Evolutionary conservation across 1,140 invertebrate species (phyloP).

Genomic region (Procambarus clarkii): DNA sequence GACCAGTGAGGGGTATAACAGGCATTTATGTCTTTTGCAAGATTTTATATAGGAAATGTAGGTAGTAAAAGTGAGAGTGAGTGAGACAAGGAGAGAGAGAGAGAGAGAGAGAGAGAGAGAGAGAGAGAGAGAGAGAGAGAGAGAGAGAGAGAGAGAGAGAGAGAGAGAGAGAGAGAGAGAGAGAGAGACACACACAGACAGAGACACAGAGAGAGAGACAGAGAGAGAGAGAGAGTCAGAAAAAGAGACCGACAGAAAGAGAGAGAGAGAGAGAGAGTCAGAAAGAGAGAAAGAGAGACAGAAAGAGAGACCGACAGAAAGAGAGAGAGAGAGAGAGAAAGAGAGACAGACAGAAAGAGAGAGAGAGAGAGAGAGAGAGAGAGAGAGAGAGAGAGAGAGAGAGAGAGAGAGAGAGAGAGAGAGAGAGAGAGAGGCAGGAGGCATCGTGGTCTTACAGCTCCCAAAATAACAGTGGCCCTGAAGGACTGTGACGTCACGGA

Average conservation of each 20-base stretch:
- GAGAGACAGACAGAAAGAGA: not conserved
- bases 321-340: not conserved
- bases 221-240: not conserved
- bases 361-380: not conserved
- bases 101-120: not conserved
- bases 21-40: no score
- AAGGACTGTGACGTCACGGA: slow-evolving; percentile 7
- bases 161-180: not conserved
- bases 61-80: not conserved
- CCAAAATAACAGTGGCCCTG: not conserved
- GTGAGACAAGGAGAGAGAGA: not conserved
- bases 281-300: not conserved
- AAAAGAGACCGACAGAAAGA: not conserved
- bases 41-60: no score
- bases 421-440: not conserved
- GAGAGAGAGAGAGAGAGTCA: not conserved
- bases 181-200: not conserved
- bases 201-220: not conserved
- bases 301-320: not conserved
- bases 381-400: slow-evolving; percentile 12
- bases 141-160: not conserved
- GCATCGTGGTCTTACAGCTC: not conserved
- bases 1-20: no score
- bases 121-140: not conserved
- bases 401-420: not conserved